These are phyloP conservation scores for Heloderma charlesbogerti DNA, from an alignment of 2,113 vertebrate species.

Conservation along the genomic window DNA sequence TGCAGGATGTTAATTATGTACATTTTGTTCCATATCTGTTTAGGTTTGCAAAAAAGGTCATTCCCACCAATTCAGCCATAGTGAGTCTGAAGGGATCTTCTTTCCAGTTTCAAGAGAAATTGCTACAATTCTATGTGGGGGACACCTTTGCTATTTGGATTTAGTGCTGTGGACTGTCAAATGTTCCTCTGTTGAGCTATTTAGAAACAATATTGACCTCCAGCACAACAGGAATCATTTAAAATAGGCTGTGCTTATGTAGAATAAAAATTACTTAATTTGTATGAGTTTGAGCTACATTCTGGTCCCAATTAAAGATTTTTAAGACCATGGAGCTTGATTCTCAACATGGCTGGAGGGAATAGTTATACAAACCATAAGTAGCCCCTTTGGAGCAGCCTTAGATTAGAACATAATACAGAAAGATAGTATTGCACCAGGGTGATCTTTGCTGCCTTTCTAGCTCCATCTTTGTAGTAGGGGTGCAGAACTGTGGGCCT, in stretches of 20 bases:
- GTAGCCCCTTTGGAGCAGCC: background rate
- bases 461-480: too few species aligned
- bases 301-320: constrained; percentile 9
- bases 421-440: background rate
- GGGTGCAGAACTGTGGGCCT: too few species aligned
- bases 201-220: constrained; percentile 22
- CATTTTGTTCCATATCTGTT: constrained; percentile 2
- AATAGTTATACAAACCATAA: background rate
- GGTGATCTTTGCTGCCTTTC: too few species aligned
- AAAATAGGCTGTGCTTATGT: constrained; percentile 15
- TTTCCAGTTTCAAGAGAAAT: constrained; percentile 28
- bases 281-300: background rate
- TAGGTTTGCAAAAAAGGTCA: constrained; percentile 24
- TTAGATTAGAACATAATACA: background rate
- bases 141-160: background rate
- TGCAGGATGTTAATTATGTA: background rate
- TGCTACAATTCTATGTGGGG: background rate
- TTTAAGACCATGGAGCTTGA: background rate
- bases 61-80: constrained; percentile 36
- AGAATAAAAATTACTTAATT: background rate
- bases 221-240: background rate
- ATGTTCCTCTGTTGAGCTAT: constrained; percentile 14
- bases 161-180: accelerated
- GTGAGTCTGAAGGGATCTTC: constrained; percentile 17
- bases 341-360: background rate